These are phyloP conservation scores for Aphodius sticticus DNA, from an alignment of 2,888 invertebrate species.

Conservation along the genomic window DNA sequence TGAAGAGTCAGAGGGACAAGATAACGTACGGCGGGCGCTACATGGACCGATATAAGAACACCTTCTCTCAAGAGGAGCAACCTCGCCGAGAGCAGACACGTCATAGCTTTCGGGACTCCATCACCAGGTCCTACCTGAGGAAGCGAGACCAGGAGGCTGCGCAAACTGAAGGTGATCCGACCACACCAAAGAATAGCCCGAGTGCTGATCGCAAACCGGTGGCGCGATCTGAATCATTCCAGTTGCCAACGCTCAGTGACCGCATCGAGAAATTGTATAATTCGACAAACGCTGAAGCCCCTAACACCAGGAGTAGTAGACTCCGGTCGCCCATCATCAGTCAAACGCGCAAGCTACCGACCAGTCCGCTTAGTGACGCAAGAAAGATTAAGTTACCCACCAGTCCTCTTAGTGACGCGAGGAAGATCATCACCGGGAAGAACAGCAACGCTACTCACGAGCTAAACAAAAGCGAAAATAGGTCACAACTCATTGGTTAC, in stretches of 20 bases:
- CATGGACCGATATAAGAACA: slow-evolving; percentile 56
- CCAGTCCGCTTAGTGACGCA: slow-evolving; percentile 38
- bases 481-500: slow-evolving; percentile 63
- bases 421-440: slow-evolving; percentile 40
- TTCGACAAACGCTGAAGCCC: slow-evolving; percentile 14
- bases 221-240: slow-evolving; percentile 19
- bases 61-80: slow-evolving; percentile 49
- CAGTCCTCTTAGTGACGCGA: slow-evolving; percentile 38
- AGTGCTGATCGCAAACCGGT: slow-evolving; percentile 24
- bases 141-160: slow-evolving; percentile 17
- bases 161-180: slow-evolving; percentile 27
- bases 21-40: slow-evolving; percentile 56
- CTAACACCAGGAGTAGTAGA: slow-evolving; percentile 24
- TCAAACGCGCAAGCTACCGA: slow-evolving; percentile 27
- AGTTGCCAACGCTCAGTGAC: slow-evolving; percentile 33
- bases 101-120: slow-evolving; percentile 16
- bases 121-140: slow-evolving; percentile 11
- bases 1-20: slow-evolving; percentile 53
- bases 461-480: slow-evolving; percentile 57
- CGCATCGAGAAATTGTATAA: slow-evolving; percentile 34
- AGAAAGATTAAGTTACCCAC: slow-evolving; percentile 25
- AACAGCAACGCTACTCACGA: slow-evolving; percentile 57
- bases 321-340: slow-evolving; percentile 31
- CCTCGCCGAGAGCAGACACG: slow-evolving; percentile 37
- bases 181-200: slow-evolving; percentile 34